Evolutionary conservation across 2,113 vertebrate genomes (phyloP).

Genomic region (Tyrannus savana): DNA sequence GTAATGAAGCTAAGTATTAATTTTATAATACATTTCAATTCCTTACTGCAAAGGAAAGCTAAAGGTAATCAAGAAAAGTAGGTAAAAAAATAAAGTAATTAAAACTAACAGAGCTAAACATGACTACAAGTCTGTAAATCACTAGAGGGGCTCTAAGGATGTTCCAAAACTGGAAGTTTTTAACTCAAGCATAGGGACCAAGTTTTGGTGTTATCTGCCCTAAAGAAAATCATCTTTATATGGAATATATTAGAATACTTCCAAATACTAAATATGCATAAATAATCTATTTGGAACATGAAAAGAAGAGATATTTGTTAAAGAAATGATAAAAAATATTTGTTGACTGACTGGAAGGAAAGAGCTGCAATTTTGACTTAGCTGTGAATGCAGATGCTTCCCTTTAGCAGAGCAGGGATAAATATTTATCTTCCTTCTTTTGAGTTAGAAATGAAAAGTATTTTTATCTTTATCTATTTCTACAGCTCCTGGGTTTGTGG

Average conservation of each 20-base stretch:
- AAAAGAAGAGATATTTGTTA: slow-evolving; percentile 23
- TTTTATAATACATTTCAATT: neutral
- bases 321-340: slow-evolving; percentile 2
- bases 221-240: neutral
- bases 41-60: neutral
- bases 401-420: slow-evolving; percentile 3
- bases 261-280: slow-evolving; percentile 6
- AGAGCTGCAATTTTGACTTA: neutral
- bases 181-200: neutral
- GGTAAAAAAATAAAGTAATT: neutral
- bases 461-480: slow-evolving; percentile 32
- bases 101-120: neutral
- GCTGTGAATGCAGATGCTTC: neutral
- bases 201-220: neutral
- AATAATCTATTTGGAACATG: slow-evolving; percentile 25
- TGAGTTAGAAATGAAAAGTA: neutral
- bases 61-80: neutral
- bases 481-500: slow-evolving; percentile 6
- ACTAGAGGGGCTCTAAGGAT: neutral
- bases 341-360: slow-evolving; percentile 25
- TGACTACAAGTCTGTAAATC: neutral
- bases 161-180: neutral
- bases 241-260: slow-evolving; percentile 28
- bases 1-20: neutral
- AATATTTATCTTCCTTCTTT: slow-evolving; percentile 38